A percentile compares a stretch with the other conserved stretches of the same genome.
Evolutionary conservation across 2,888 invertebrate species (phyloP).

Genomic region (Drosophila percnosoma): DNA sequence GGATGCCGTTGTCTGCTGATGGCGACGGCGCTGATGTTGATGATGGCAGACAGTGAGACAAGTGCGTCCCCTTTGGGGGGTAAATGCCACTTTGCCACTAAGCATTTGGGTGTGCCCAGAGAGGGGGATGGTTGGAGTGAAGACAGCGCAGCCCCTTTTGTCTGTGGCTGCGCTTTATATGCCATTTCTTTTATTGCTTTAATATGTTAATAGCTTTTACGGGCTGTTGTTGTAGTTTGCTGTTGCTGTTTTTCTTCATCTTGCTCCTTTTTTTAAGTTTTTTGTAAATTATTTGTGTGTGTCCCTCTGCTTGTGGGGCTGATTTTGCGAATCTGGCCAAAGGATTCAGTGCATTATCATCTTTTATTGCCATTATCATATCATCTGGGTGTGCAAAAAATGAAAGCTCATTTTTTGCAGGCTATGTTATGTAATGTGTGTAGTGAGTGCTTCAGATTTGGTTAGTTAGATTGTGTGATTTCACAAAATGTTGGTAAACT

Average conservation of each 20-base stretch:
- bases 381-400: constrained; percentile 53
- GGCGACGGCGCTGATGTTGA: constrained; percentile 65
- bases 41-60: constrained; percentile 52
- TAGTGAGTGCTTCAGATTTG: constrained; percentile 40
- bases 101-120: constrained; percentile 63
- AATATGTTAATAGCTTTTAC: constrained; percentile 73
- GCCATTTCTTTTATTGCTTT: constrained; percentile 78
- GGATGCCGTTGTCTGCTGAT: constrained; percentile 34
- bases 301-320: constrained; percentile 34
- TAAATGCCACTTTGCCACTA: constrained; percentile 68
- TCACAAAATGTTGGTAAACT: background rate
- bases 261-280: constrained; percentile 44
- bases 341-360: constrained; percentile 75
- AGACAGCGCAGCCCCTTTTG: constrained; percentile 50
- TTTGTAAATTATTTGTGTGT: constrained; percentile 52
- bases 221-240: constrained; percentile 34
- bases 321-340: constrained; percentile 75
- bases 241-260: constrained; percentile 53
- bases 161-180: constrained; percentile 80
- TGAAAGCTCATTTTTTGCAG: constrained; percentile 23
- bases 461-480: constrained; percentile 14
- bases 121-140: background rate
- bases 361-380: constrained; percentile 77
- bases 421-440: constrained; percentile 45
- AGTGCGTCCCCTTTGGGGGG: constrained; percentile 51